phyloP scores from a whole-genome alignment of 1,140 invertebrate species.

The Parapsyche elsis region DNA sequence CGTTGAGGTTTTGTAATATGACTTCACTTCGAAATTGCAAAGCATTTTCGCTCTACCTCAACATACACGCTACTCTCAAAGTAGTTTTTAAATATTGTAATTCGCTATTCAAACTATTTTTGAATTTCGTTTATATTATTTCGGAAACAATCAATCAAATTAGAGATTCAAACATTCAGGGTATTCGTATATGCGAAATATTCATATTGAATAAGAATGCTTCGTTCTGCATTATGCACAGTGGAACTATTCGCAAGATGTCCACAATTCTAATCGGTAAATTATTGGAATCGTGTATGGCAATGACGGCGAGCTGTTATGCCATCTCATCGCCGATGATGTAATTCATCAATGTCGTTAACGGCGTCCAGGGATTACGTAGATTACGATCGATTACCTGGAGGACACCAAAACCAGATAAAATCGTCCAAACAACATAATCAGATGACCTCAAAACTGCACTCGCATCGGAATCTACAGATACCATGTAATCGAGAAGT shows the following conservation, averaged over 20 bases:
- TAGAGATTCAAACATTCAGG: too few species aligned
- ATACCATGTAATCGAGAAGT: too few species aligned
- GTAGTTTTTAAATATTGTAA: neutral
- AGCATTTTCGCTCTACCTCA: neutral
- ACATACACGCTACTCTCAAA: neutral
- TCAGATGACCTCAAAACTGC: too few species aligned
- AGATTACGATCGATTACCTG: slow-evolving; percentile 1
- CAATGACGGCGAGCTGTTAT: neutral
- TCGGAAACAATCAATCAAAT: too few species aligned
- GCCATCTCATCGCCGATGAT: neutral
- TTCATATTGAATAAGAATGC: too few species aligned
- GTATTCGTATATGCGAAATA: too few species aligned
- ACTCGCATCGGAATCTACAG: too few species aligned
- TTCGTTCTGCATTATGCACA: too few species aligned
- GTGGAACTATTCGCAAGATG: too few species aligned
- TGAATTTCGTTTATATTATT: too few species aligned
- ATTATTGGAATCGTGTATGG: neutral
- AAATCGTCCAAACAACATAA: neutral
- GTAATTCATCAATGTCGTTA: neutral
- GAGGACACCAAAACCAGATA: neutral
- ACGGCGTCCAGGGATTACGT: neutral
- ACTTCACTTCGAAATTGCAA: slow-evolving; percentile 6
- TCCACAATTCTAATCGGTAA: too few species aligned
- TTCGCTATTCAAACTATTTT: neutral
- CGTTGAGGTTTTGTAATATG: slow-evolving; percentile 27